phyloP scores from a whole-genome alignment of 2,888 invertebrate genomes.

The Papilio elwesi region DNA sequence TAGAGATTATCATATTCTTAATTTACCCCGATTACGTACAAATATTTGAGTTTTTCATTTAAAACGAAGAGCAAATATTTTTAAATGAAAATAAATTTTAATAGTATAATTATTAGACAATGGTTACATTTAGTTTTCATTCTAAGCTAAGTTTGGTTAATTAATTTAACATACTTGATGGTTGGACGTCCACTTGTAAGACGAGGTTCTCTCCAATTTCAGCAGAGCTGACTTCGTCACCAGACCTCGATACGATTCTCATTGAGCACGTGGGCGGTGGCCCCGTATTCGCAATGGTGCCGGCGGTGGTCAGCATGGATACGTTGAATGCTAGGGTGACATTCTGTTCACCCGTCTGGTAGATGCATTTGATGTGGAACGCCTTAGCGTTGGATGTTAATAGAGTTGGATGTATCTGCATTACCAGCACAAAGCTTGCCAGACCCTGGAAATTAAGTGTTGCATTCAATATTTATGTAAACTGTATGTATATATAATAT shows the following conservation, averaged over 20 bases:
- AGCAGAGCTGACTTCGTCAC: constrained; percentile 94
- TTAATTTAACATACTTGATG: constrained; percentile 83
- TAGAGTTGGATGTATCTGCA: constrained; percentile 97
- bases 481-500: too few relatives aligned
- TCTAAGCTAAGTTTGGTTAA: background rate
- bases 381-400: constrained; percentile 97
- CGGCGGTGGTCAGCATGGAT: constrained; percentile 97
- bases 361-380: constrained; percentile 97
- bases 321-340: constrained; percentile 97
- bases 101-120: too few relatives aligned
- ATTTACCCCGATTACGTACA: too few relatives aligned
- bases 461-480: background rate
- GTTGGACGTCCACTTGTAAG: constrained; percentile 93
- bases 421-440: constrained; percentile 96
- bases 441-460: constrained; percentile 86
- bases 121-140: too few relatives aligned
- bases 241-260: constrained; percentile 94
- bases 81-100: too few relatives aligned
- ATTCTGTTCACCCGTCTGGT: constrained; percentile 96
- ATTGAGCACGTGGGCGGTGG: constrained; percentile 96
- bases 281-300: constrained; percentile 97
- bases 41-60: too few relatives aligned
- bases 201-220: constrained; percentile 96
- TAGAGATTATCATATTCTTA: too few relatives aligned
- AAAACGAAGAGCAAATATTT: too few relatives aligned